Evolutionary conservation across 2,888 invertebrate species (phyloP), one percentile per base, ranked within the genome.

Genomic region (Taenaris catops): DNA sequence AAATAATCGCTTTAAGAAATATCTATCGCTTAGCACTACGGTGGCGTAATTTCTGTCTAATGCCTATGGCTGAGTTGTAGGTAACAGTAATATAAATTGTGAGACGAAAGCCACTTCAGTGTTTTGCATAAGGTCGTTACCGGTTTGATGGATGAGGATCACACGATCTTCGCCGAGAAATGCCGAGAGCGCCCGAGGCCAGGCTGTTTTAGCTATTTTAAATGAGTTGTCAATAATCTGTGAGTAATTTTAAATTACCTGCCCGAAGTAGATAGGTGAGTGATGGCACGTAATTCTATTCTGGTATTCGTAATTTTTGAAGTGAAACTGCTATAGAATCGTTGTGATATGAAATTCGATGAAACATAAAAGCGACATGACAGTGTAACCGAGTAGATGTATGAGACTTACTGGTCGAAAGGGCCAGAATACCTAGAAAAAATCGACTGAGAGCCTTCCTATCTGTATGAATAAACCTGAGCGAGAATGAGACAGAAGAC

Each of bases 71-170:
- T 34, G 16, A 24, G 31, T 26, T 40, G 34, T 28, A 28, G 18
- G 34, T 41, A 49, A 38, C 57, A 54, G 27, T 58, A 53, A 46
- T 45, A 49, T 59, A 51, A 45, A 52, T 54, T 62, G 52, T 48
- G 49, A 58, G 54, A 63, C 58, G 68, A 69, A 64, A 63, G 63
- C 55, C 48, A 58, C 59, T 62, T 67, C 68, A 70, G 51, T 58
- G 66, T 71, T 76, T 76, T 69, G 75, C 78, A 75, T 74, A 73
- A 74, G 73, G 66, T 76, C 73, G 73, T 78, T 78, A 75, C 72
- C 55, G 55, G 50, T 45, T 63, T 81, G 80, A 81, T 80, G 67
- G 71, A 81, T 80, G 70, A 60, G 52, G 56, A 65, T 68, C 63
- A 66, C 66, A 65, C 66, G 63, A 63, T 62, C 63, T 61, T 49